Base-by-base conservation (phyloP, 2,888 invertebrate genomes). In the Metopia argyrocephala region DNA sequence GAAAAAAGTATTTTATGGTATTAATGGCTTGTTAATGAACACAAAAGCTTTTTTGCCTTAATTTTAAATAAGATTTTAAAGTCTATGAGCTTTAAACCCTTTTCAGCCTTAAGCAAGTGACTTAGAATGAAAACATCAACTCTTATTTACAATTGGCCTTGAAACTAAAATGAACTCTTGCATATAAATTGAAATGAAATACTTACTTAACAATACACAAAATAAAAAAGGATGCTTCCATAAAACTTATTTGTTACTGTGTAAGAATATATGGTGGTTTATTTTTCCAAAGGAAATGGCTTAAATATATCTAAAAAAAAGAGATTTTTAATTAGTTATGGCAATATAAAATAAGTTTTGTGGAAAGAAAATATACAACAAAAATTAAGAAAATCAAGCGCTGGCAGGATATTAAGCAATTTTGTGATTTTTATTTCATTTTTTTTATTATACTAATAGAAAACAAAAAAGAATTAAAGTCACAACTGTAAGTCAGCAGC, bases 241-340 rank as follows among this genome's bases (percentile, higher is more conserved):
- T 21, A 65, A 59, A 70, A 70, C 59, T 66, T 54, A 66, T 46
- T 61, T 66, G 61, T 52, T 45, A 59, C 57, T 65, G 15, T 45
- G n/a, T 56, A 52, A 31, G 48, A 38, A 38, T 38, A 38, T 38
- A 38, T 38, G 38, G 38, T 1, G 4, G 0, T 9, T 31, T 31
- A 7, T 31, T 31, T 3, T 31, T 31, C 2, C 12, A 38, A 31
- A 38, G 9, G 15, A 38, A 38, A 38, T 38, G 38, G 15, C n/a
- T n/a, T n/a, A 9, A 7, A 25, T 45, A 25, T 18, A 50, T 46
- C 7, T 25, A 57, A 48, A 54, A 21, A 66, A 71, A 74, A 76
- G 64, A 48, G 57, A 65, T 76, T 74, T 79, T 78, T 81, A 81
- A 78, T 81, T 81, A 81, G 78, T 78, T 65, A 38, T 64, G 65